phyloP scores from a whole-genome alignment of 2,888 invertebrate genomes.

The Carabus problematicus region DNA sequence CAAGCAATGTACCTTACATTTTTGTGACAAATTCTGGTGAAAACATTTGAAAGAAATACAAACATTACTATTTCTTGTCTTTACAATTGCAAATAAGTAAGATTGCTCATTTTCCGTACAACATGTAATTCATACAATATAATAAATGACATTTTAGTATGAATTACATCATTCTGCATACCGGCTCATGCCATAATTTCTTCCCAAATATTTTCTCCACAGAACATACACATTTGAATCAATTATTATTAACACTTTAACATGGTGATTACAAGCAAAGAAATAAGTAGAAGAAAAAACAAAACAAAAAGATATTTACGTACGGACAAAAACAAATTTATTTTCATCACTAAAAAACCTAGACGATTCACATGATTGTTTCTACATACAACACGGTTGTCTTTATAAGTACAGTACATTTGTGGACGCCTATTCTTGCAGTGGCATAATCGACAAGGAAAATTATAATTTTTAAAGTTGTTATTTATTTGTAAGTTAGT shows the following conservation, averaged over 20 bases:
- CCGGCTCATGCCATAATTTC: too few relatives aligned
- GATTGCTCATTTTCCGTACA: neutral
- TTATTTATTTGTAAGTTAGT: conserved; percentile 16
- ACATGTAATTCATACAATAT: conserved; percentile 9
- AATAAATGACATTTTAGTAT: conserved; percentile 5
- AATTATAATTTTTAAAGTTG: conserved; percentile 19
- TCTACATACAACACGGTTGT: conserved; percentile 40
- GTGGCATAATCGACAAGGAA: conserved; percentile 32
- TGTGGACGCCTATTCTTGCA: conserved; percentile 34
- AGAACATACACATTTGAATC: neutral
- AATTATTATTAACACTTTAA: neutral
- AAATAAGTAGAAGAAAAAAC: conserved; percentile 4
- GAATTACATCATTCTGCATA: conserved; percentile 6
- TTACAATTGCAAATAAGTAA: conserved; percentile 9
- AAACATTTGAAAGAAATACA: conserved; percentile 17
- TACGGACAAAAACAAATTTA: conserved; percentile 41
- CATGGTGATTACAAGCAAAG: conserved; percentile 35
- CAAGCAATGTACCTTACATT: conserved; percentile 38
- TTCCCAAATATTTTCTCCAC: too few relatives aligned
- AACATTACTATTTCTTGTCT: conserved; percentile 1
- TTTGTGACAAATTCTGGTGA: neutral
- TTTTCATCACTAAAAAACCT: conserved; percentile 38
- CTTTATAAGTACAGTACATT: conserved; percentile 30
- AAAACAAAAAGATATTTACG: conserved; percentile 30
- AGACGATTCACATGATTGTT: conserved; percentile 31